Base-by-base conservation (phyloP, 2,888 invertebrate species). In the Drosophila barbarae region DNA sequence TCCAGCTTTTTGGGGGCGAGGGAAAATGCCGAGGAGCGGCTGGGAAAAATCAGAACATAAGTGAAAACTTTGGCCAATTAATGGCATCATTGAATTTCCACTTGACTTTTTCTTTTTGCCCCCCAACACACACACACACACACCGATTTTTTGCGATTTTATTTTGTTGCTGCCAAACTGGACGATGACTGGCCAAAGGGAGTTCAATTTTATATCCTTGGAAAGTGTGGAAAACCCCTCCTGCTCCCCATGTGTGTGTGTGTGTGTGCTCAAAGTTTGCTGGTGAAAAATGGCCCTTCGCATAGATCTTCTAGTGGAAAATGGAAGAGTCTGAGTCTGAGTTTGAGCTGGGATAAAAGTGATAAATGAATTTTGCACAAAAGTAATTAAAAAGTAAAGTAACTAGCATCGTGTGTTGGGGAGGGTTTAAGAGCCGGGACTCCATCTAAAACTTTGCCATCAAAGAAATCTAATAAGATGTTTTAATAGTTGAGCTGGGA, bases 81-180 rank as follows among this genome's bases (percentile, higher is more conserved):
- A 83, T 86, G 83, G 85, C 83, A 86, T 85, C 82, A 86, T 85
- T 81, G 86, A 86, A 85, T 83, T 84, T 85, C 81, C 82, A 84
- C 86, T 82, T 81, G 78, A 85, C 84, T 85, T 81, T 81, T 81
- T 76, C 69, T 63, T 42, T 65, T 63, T 52, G 35, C 18, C 28
- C 10, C 35, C 35, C 18, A 18, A 18, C 18, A 26, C 26, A 6
- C 15, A 15, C 36, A 36, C 32, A 18, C 39, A 50, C 61, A 39
- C n/a, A 38, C 15, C 5, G 18, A 10, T 10, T 28, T 55, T 23
- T 61, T 61, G 23, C n/a, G 32, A 41, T 50, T 61, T 65, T 65
- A 63, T 65, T 65, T 52, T 60, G 61, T 63, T 81, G 84, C 79
- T 79, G 79, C 79, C 79, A 84, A 79, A 82, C 85, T 84, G 74